Evolutionary conservation across 2,797 vertebrate species (phyloP).

Genomic region (Muscicapa striata): DNA sequence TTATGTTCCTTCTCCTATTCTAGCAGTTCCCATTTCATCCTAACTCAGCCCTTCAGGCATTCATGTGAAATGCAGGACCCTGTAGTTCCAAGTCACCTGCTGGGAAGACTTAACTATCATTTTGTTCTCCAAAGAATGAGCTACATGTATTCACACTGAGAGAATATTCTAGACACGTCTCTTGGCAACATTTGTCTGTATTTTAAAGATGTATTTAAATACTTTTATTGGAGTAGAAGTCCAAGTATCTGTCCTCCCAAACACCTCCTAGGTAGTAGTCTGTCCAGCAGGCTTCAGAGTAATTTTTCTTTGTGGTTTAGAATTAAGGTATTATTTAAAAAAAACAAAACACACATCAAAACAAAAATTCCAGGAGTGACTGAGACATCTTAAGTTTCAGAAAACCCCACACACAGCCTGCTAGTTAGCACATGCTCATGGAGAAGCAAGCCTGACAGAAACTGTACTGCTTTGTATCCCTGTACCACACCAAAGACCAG

Average conservation of each 20-base stretch:
- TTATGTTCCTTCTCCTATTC: background rate
- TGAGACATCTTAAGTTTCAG: background rate
- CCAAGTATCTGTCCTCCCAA: background rate
- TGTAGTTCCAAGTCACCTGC: background rate
- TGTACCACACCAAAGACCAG: background rate
- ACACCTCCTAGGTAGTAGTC: background rate
- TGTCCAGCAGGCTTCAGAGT: background rate
- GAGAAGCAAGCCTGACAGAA: background rate
- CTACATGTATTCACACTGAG: background rate
- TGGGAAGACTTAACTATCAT: background rate
- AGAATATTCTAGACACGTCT: background rate
- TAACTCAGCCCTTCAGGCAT: background rate
- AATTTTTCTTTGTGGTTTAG: background rate
- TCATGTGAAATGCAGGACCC: background rate
- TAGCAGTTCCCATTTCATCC: background rate
- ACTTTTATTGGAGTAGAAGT: background rate
- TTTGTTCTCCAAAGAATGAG: background rate
- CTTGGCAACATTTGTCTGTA: background rate
- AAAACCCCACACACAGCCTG: background rate
- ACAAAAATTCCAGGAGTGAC: background rate
- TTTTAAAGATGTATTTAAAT: background rate
- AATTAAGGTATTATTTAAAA: background rate
- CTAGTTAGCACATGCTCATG: fast-evolving
- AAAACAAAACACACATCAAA: background rate
- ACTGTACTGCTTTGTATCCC: background rate